Evolutionary conservation across 2,797 vertebrate genomes (phyloP), one percentile per base, ranked within the genome.

Genomic region (Coluber constrictor): DNA sequence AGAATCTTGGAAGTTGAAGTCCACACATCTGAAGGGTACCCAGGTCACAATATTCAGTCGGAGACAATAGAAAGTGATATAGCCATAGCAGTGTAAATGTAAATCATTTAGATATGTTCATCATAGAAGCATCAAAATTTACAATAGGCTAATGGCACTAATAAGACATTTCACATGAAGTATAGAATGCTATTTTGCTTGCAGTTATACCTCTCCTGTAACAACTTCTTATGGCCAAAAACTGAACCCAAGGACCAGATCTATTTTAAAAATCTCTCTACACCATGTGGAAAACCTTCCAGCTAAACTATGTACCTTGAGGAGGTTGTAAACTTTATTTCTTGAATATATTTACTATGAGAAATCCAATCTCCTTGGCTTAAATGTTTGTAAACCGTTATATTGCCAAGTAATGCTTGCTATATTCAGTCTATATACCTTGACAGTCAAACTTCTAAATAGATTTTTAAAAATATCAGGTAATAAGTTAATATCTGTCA

Each of bases 401-500:
- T 94, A 95, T 93, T 96, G 96, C 94, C 93, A 96, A 93, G 94
- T 95, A 95, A 97, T 97, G 97, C 97, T 95, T 96, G 95, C 96
- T 95, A 96, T 93, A 87, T 96, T 97, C 94, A 5, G 93, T 92
- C 93, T 95, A 94, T 95, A 93, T 96, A 97, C 95, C 96, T 96
- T 96, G 23, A 83, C 10, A 20, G 96, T 90, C 90, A 94, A 97
- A 96, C 96, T 97, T 97, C 96, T 97, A 97, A 92, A 98, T 94
- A 95, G 93, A 94, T 94, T 95, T 95, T 96, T 97, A 97, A 98
- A 98, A 98, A 97, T 97, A 98, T 96, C 98, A 98, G 98, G 98
- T 97, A 98, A 98, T 98, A 97, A 93, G 97, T 97, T 98, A 98
- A 95, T 92, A 94, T 96, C 96, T 92, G 94, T 98, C 97, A 98